These are phyloP conservation scores for Paraescarpia echinospica DNA, from an alignment of 1,140 invertebrate species.

Conservation along the genomic window DNA sequence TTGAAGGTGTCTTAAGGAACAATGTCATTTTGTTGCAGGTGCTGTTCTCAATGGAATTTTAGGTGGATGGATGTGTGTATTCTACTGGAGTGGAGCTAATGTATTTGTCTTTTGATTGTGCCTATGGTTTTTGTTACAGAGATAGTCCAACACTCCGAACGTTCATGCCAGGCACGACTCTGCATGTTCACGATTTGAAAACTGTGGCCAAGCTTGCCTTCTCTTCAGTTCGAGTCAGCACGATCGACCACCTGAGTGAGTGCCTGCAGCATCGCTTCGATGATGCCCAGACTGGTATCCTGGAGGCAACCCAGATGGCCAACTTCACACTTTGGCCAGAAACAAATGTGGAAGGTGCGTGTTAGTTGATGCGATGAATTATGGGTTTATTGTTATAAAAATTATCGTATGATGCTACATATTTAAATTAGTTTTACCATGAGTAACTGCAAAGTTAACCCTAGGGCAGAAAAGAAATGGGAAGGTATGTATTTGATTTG, in stretches of 20 bases:
- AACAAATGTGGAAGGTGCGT: neutral
- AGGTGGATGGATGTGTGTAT: neutral
- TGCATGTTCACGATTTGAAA: neutral
- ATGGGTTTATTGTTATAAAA: neutral
- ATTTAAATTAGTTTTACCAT: neutral
- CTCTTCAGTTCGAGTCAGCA: neutral
- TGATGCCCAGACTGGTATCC: neutral
- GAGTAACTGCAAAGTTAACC: neutral
- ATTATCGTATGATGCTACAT: neutral
- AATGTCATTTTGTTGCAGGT: too few relatives aligned
- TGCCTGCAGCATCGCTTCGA: neutral
- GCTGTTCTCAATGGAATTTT: neutral
- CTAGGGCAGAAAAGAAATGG: neutral
- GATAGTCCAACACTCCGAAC: neutral
- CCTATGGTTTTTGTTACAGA: neutral
- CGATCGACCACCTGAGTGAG: neutral
- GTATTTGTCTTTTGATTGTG: neutral
- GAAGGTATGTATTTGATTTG: too few relatives aligned
- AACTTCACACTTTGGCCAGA: neutral
- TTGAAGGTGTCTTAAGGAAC: neutral
- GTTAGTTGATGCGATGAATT: neutral
- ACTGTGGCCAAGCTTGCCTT: neutral
- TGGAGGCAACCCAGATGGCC: neutral
- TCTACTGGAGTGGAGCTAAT: neutral
- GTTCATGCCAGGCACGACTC: neutral